phyloP scores from a whole-genome alignment of 2,113 vertebrate genomes.

The Seriola dumerili region DNA sequence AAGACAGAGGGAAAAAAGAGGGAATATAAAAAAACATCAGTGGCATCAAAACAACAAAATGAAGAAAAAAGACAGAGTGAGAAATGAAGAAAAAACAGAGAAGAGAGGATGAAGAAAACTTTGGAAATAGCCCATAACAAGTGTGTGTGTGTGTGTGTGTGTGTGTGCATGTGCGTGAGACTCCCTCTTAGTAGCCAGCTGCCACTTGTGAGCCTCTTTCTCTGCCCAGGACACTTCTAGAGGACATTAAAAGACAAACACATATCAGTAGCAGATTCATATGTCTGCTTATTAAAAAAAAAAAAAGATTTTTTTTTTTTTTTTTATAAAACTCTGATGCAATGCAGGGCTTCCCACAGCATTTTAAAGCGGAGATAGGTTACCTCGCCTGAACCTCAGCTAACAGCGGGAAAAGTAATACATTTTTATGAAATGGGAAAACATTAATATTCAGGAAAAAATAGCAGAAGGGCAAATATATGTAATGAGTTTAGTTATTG shows the following conservation, averaged over 20 bases:
- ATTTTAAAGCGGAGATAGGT: neutral
- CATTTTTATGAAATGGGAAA: neutral
- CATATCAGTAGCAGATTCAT: neutral
- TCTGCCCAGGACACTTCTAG: conserved; percentile 36
- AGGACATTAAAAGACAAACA: conserved; percentile 28
- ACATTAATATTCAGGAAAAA: neutral
- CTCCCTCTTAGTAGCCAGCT: conserved; percentile 2
- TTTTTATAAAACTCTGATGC: conserved; percentile 13
- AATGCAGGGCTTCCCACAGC: neutral
- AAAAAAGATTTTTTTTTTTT: neutral
- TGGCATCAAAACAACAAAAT: conserved; percentile 64
- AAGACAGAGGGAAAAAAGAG: conserved; percentile 26
- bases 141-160: no score
- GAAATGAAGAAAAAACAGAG: conserved; percentile 32
- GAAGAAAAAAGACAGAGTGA: conserved; percentile 40
- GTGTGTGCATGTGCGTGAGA: conserved; percentile 2
- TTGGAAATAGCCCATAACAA: conserved; percentile 40
- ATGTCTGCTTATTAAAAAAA: neutral
- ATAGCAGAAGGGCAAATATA: neutral
- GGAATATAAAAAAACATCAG: conserved; percentile 61
- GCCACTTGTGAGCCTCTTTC: conserved; percentile 15
- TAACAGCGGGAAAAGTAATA: neutral
- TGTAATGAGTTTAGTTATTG: neutral
- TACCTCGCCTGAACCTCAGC: neutral
- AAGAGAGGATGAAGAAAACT: conserved; percentile 45